These are phyloP conservation scores for Heterochromis multidens DNA, from an alignment of 2,113 vertebrate genomes.

Conservation along the genomic window DNA sequence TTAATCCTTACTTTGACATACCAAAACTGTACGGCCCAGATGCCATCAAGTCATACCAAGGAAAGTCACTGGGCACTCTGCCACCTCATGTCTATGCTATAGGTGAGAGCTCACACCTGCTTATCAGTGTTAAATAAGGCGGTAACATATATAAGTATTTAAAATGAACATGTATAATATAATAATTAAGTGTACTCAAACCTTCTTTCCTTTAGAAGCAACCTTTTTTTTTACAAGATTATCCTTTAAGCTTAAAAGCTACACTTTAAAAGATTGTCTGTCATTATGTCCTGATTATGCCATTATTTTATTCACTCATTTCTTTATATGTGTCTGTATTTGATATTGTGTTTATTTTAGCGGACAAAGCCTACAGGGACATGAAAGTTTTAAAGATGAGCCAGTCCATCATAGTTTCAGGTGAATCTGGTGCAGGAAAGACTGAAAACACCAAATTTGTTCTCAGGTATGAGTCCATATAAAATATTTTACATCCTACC, in stretches of 20 bases:
- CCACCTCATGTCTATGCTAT: conserved; percentile 96
- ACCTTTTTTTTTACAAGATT: not conserved
- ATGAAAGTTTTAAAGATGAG: conserved; percentile 99
- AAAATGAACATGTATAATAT: not conserved
- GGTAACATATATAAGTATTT: not conserved
- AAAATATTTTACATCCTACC: not conserved
- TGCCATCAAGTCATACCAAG: conserved; percentile 88
- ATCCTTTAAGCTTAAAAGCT: not conserved
- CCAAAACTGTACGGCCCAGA: conserved; percentile 90
- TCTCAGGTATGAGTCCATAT: conserved; percentile 80
- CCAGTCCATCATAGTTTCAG: conserved; percentile 98
- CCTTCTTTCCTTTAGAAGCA: not conserved
- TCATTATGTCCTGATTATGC: not conserved
- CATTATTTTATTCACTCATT: not conserved
- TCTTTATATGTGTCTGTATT: not conserved
- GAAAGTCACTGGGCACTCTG: conserved; percentile 90
- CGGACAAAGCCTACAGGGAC: conserved; percentile 96
- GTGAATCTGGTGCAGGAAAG: conserved; percentile 98
- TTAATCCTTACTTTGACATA: conserved; percentile 97
- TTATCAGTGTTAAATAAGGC: not conserved
- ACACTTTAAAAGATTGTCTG: not conserved
- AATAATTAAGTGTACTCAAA: not conserved
- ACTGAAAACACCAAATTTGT: conserved; percentile 99
- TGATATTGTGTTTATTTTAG: conserved; percentile 59
- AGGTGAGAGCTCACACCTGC: conserved; percentile 73